phyloP scores from a whole-genome alignment of 2,797 vertebrate species.

The Falco peregrinus region DNA sequence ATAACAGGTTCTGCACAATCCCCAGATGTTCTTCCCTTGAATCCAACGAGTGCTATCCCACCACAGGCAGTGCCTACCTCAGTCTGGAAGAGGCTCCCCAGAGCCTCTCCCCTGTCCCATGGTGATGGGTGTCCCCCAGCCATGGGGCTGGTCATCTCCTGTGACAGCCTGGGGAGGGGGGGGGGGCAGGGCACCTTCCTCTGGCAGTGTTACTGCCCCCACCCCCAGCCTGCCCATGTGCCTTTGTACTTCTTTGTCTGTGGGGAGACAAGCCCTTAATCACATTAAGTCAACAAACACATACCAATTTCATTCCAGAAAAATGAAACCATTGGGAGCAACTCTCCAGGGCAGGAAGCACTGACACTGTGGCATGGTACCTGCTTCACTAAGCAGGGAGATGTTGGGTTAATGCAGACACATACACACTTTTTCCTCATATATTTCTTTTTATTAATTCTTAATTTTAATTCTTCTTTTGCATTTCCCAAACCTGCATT shows the following conservation, averaged over 20 bases:
- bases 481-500: not conserved
- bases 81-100: not conserved
- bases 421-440: not conserved
- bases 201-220: not conserved
- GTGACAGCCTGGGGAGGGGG: not conserved
- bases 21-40: not conserved
- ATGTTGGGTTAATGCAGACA: not conserved
- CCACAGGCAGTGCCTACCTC: not conserved
- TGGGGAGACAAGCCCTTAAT: not conserved
- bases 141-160: not conserved
- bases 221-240: accelerated
- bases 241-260: not conserved
- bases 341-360: not conserved
- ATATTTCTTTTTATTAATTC: not conserved
- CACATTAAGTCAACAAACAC: not conserved
- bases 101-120: not conserved
- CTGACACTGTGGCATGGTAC: not conserved
- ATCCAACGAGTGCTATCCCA: not conserved
- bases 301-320: not conserved
- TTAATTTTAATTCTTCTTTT: not conserved
- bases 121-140: too few relatives aligned
- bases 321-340: not conserved
- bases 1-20: not conserved
- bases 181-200: not conserved
- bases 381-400: not conserved